These are phyloP conservation scores for Rhynchonycteris naso DNA, from an alignment of 2,797 vertebrate species.

Conservation along the genomic window DNA sequence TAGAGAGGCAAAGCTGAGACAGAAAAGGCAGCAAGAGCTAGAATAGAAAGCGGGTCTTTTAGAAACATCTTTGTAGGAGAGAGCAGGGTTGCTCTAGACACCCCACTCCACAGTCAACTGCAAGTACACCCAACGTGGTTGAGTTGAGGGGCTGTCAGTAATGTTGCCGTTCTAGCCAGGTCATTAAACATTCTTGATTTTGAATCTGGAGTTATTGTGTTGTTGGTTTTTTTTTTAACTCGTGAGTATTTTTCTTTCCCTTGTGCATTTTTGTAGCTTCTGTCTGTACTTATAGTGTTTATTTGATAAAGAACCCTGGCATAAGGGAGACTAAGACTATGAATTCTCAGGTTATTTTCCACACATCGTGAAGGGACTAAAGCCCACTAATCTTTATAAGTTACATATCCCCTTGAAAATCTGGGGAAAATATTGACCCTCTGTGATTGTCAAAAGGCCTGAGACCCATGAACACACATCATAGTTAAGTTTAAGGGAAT, in stretches of 20 bases:
- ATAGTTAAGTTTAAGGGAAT: not conserved
- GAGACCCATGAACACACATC: not conserved
- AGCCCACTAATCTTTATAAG: not conserved
- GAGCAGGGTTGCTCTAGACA: not conserved
- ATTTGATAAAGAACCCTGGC: not conserved
- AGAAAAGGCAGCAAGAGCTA: not conserved
- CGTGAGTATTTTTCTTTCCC: not conserved
- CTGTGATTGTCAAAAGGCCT: not conserved
- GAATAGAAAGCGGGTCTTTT: not conserved
- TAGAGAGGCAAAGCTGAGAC: not conserved
- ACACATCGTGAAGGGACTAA: constrained; percentile 28
- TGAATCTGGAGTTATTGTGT: not conserved
- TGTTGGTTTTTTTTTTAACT: not conserved
- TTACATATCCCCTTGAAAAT: not conserved
- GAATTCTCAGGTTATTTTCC: not conserved
- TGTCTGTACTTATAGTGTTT: not conserved
- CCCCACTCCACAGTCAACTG: not conserved
- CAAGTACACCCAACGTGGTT: not conserved
- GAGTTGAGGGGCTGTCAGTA: not conserved
- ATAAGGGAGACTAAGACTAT: not conserved
- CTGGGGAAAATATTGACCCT: not conserved
- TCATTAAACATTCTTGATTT: not conserved
- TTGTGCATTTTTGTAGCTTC: not conserved
- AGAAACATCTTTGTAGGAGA: not conserved
- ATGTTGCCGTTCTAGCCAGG: not conserved